phyloP scores from a whole-genome alignment of 2,797 vertebrate genomes.

The Balearica regulorum region DNA sequence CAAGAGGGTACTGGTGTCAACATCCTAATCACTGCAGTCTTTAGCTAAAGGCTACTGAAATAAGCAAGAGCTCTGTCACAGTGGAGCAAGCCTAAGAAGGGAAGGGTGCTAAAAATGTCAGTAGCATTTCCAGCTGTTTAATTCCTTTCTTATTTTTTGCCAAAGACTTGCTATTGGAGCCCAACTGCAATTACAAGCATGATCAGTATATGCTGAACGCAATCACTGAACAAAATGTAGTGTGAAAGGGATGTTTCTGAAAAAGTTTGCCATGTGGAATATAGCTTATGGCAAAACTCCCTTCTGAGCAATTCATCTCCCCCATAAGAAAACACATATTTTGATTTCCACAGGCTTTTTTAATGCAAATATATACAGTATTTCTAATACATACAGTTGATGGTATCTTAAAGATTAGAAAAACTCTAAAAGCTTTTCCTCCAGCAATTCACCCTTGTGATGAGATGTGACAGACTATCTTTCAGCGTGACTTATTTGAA shows the following conservation, averaged over 20 bases:
- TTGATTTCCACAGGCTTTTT: background rate
- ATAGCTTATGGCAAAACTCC: background rate
- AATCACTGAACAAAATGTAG: background rate
- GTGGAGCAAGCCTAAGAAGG: background rate
- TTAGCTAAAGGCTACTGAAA: background rate
- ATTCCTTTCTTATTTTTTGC: background rate
- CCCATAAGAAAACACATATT: background rate
- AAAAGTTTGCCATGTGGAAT: background rate
- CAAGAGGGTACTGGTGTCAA: background rate
- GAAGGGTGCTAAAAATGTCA: background rate
- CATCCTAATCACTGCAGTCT: background rate
- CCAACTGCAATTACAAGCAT: background rate
- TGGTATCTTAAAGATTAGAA: background rate
- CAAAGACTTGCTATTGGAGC: background rate
- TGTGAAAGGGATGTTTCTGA: background rate
- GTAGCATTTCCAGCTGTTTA: background rate
- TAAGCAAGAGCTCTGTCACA: background rate
- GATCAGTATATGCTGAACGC: background rate
- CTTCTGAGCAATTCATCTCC: background rate
- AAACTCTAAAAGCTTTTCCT: conserved; percentile 19
- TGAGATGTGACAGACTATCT: background rate
- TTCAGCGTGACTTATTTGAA: background rate
- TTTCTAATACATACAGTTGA: background rate
- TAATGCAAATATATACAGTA: background rate
- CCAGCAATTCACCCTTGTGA: background rate